Conservation (phyloP, 2,888 invertebrate species). For the Andrena fulva region DNA sequence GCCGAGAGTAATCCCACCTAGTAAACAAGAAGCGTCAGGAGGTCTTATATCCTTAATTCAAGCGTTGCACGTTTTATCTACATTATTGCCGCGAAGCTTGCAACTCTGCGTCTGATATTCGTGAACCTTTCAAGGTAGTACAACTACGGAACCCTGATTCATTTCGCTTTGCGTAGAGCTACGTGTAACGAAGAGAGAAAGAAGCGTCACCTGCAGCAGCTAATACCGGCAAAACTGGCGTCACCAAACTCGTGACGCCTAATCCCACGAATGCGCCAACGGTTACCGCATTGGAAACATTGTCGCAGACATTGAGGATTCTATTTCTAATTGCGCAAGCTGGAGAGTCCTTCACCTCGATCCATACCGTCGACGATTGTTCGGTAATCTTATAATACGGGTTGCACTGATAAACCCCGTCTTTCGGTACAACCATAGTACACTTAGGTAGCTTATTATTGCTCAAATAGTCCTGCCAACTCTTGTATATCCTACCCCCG, state of each 20-base stretch:
- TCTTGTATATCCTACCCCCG: slow-evolving; percentile 72
- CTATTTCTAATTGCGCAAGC: slow-evolving; percentile 33
- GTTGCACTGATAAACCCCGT: slow-evolving; percentile 77
- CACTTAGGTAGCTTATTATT: slow-evolving; percentile 75
- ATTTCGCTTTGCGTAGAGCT: background rate
- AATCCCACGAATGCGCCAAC: slow-evolving; percentile 59
- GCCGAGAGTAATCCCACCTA: slow-evolving; percentile 26
- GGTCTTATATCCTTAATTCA: background rate
- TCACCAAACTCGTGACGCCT: slow-evolving; percentile 65
- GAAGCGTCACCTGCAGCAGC: slow-evolving; percentile 65
- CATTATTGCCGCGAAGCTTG: background rate
- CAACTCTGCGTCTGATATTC: no score
- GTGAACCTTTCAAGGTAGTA: no score
- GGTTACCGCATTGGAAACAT: slow-evolving; percentile 53
- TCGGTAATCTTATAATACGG: slow-evolving; percentile 55
- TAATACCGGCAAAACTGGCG: slow-evolving; percentile 70
- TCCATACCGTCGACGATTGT: slow-evolving; percentile 68
- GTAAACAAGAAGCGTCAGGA: background rate
- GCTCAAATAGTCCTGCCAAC: slow-evolving; percentile 73
- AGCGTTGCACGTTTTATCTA: background rate
- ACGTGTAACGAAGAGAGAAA: background rate
- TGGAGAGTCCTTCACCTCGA: slow-evolving; percentile 70
- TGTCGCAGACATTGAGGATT: slow-evolving; percentile 59
- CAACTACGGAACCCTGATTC: no score
- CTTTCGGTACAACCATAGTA: slow-evolving; percentile 77